Evolutionary conservation across 1,140 invertebrate species (phyloP), one percentile per base, ranked within the genome.

Genomic region (Atta cephalotes): DNA sequence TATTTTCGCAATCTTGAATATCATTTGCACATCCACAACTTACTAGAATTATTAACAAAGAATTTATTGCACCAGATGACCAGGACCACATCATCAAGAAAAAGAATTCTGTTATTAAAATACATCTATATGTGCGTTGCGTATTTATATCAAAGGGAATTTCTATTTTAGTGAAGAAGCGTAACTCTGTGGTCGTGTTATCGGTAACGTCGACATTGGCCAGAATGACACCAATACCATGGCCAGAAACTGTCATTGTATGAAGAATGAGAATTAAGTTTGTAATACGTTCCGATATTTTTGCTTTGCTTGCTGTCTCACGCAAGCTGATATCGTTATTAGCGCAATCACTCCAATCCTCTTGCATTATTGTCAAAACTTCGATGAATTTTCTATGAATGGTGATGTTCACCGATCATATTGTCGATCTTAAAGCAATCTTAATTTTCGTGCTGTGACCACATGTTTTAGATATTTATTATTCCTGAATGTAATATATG

Each of bases 21-120:
- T 35, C 2, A 14, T 78, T 77, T 16, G 18, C 16, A 9, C 7
- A 51, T 25, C 4, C 21, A 31, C 12, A 81, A 58, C 18, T 72
- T 81, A 81, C 66, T 49, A 81, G 18, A 58, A 18, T 45, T 28
- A 81, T 28, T 45, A 81, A 21, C 16, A 81, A n/a, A 45, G 16
- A 10, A 53, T 81, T 81, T 7, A 18, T 72, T 71, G 25, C 25
- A n/a, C 66, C 79, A 39, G 53, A 10, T 0, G n/a, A 35, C n/a
- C 51, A 81, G 16, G 6, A 12, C 10, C 25, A 56, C n/a, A 56
- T 5, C 6, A 39, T 6, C 12, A 80, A 6, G 16, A 58, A 51
- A 3, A 28, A 31, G 1, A 70, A 53, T 71, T 81, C 49, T 1
- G 1, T 12, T 2, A 58, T 9, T 28, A 81, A 28, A 3, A 58